These are phyloP conservation scores for Anhinga rufa DNA, from an alignment of 2,113 vertebrate species.

Conservation along the genomic window DNA sequence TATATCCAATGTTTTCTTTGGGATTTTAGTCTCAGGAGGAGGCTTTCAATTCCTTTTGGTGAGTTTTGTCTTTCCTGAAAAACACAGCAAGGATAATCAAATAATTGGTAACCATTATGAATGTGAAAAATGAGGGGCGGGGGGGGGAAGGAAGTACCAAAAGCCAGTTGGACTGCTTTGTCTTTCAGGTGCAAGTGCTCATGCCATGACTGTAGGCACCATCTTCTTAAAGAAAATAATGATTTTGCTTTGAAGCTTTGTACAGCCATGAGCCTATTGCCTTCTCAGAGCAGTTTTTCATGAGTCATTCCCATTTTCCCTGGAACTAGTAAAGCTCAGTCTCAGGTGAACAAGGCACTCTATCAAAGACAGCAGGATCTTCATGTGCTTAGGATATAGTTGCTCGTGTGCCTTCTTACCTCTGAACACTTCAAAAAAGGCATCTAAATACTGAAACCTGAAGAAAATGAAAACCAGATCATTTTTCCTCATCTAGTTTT, in stretches of 20 bases:
- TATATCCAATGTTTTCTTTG: not conserved
- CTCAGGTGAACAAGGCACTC: not conserved
- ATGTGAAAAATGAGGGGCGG: not conserved
- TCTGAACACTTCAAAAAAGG: not conserved
- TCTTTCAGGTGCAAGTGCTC: not conserved
- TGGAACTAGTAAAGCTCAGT: not conserved
- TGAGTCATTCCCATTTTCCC: not conserved
- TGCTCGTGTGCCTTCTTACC: not conserved
- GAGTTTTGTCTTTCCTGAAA: not conserved
- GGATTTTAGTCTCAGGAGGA: not conserved
- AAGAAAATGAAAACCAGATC: not conserved
- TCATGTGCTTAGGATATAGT: not conserved
- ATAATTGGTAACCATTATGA: not conserved
- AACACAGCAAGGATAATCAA: not conserved
- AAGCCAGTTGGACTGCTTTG: not conserved
- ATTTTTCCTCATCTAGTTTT: not conserved
- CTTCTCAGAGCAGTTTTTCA: not conserved
- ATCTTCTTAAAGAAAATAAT: not conserved
- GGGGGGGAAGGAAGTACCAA: not conserved
- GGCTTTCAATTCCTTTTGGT: not conserved
- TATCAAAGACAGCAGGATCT: not conserved
- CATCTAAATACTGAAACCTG: not conserved
- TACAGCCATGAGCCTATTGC: not conserved
- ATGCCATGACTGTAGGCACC: not conserved
- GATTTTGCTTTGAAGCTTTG: not conserved